Evolutionary conservation across 2,797 vertebrate species (phyloP), one percentile per base, ranked within the genome.

Genomic region (Cetoscarus ocellatus): DNA sequence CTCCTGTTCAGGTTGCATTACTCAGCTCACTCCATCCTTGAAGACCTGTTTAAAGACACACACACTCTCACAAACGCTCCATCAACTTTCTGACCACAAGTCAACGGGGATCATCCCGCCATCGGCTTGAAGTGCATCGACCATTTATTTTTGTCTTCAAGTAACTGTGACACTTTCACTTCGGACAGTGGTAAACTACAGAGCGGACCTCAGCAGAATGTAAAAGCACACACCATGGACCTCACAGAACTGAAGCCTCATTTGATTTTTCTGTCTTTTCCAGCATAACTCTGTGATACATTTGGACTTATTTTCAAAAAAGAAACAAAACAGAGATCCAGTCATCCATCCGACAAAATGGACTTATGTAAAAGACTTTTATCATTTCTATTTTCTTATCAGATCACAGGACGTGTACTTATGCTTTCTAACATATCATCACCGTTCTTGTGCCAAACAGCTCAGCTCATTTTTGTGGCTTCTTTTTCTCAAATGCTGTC

Each of bases 351-450:
- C 19, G 5, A 44, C 44, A 61, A 48, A 52, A 50, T 52, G 11
- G 42, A 76, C 52, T 61, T 79, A 66, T 80, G 35, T 78, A 85
- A 15, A 40, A 50, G 38, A 60, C 10, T 72, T 70, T 65, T 73
- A 75, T 80, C 15, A 66, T 83, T 86, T 86, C 69, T 90, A 91
- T 89, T 92, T 92, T 92, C 84, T 74, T 90, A 89, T 75, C n/a
- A 75, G 60, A 45, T 48, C 10, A 75, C 51, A 63, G 66, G 65
- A 68, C 63, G 64, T 40, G 17, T 75, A 15, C 14, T 7, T 65
- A 58, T 43, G 55, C 48, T 56, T 70, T 57, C 40, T 14, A 35
- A 86, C 84, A 73, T 86, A 80, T 84, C 85, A 85, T 79, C 7
- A 72, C 54, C 53, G 38, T 55, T 68, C 63, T 62, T 83, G 90